Base-by-base conservation (phyloP, 2,888 invertebrate genomes). In the Chalcosyrphus nemorum region DNA sequence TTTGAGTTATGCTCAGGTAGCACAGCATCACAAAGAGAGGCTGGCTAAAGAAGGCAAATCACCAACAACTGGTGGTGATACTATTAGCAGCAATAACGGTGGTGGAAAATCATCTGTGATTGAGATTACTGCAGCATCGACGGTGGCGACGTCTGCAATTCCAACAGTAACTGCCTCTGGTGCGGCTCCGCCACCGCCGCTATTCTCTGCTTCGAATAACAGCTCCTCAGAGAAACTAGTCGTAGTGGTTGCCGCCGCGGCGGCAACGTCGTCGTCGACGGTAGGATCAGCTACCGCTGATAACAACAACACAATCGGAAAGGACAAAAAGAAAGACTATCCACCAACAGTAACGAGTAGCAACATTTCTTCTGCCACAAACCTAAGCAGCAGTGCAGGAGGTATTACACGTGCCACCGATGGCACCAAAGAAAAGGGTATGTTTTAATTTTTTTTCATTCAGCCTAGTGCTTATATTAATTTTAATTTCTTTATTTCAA, bases 1-100 rank as follows among this genome's bases (percentile, higher is more conserved):
- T 59, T 92, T 94, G 89, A 94, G 94, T 89, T 94, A 94, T 90
- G 94, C 94, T 81, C 94, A 94, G 91, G 94, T 94, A 80, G 94
- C 94, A 41, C 94, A 94, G 89, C 94, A 94, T 89, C 93, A 93
- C 87, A 93, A 93, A 88, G 93, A 94, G 86, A 90, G 91, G 70
- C 72, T 87, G 11, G 89, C 86, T 43, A 81, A 75, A 74, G 78
- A 74, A 24, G 80, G 78, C 13, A 74, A 80, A 38, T 56, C 74
- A 17, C 38, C 35, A 65, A 27, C 80, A 17, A 5, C 45, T 11
- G 65, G 47, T 27, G 19, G 35, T 21, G 81, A 68, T 59, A 59
- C 38, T 52, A 45, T 15, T 7, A 65, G 50, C 50, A 54, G 78
- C 78, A 72, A 70, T 54, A 75, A 80, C 76, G 56, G 72, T 54